Base-by-base conservation (phyloP, 2,113 vertebrate species). In the Entomyzon cyanotis region DNA sequence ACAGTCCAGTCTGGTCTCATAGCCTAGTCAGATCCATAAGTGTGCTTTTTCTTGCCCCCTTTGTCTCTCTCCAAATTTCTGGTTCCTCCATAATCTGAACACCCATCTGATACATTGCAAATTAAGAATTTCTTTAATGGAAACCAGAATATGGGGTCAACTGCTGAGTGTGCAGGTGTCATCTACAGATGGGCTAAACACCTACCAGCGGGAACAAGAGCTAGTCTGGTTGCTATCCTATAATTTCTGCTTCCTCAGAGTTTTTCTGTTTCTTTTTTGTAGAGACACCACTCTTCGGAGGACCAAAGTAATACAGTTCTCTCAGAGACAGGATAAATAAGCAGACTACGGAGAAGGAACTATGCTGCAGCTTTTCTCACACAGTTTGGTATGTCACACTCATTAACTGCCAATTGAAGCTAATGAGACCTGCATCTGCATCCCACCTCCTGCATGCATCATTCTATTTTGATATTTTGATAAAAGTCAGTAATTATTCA, bases 11-110 rank as follows among this genome's bases (percentile, higher is more conserved):
- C n/a, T 31, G 10, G 5, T 63, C 55, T 89, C n/a, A 4, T 0
- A 37, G 8, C 9, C 22, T 0, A 37, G 8, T 10, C 22, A 10
- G 25, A 12, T 3, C 14, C 3, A 0, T 14, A 65, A 39, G 10
- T 10, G 5, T 4, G 30, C 5, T 28, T 92, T 41, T 81, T 65
- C 28, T 78, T 63, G 18, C 42, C 30, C 1, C 1, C 12, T 68
- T 77, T 47, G 17, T 3, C 3, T 24, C 2, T 64, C 22, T 53
- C 27, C 22, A 47, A 7, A 60, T 35, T 64, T 60, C 35, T 49
- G 1, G 3, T 47, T 73, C 41, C n/a, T 60, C 82, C 8, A 13
- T 25, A 67, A 24, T 7, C 10, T n/a, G 21, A 64, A 15, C 18
- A 71, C 6, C 11, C 3, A 20, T 15, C 0, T 0, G 7, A 23